phyloP scores from a whole-genome alignment of 2,888 invertebrate genomes.

The Zhengitettix transpicula region DNA sequence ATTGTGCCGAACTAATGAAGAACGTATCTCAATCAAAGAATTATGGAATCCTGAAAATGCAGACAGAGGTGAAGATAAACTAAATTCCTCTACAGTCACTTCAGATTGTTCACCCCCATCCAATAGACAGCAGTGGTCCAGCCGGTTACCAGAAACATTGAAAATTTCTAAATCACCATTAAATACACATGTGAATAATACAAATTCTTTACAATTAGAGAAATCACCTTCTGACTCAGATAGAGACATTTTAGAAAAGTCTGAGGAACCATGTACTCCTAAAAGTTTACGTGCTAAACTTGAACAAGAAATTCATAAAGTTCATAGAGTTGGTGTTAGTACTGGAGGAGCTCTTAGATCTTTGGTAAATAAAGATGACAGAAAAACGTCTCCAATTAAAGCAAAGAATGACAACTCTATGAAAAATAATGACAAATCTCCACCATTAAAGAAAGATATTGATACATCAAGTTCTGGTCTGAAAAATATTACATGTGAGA shows the following conservation, averaged over 20 bases:
- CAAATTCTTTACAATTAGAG: too few relatives aligned
- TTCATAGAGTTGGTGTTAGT: constrained; percentile 12
- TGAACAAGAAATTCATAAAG: constrained; percentile 10
- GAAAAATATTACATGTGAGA: background rate
- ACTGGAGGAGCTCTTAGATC: constrained; percentile 9
- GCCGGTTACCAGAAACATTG: too few relatives aligned
- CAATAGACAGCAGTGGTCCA: too few relatives aligned
- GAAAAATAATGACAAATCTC: background rate
- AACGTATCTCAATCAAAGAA: too few relatives aligned
- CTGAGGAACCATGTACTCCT: background rate
- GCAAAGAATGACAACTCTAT: background rate
- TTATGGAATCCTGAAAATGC: too few relatives aligned
- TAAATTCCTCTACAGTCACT: too few relatives aligned
- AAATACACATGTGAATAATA: too few relatives aligned
- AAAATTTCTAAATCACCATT: too few relatives aligned
- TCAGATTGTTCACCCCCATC: too few relatives aligned
- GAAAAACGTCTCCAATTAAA: constrained; percentile 1
- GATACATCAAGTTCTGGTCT: background rate
- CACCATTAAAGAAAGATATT: background rate
- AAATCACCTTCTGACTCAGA: too few relatives aligned
- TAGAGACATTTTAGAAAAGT: too few relatives aligned
- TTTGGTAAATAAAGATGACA: constrained; percentile 6
- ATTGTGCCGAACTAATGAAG: too few relatives aligned
- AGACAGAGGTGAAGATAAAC: background rate
- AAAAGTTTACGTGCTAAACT: constrained; percentile 8